Percentiles rank a stretch among this genome's conserved stretches.
phyloP scores from a whole-genome alignment of 1,140 invertebrate genomes.

The Atopsyche davidsoni region DNA sequence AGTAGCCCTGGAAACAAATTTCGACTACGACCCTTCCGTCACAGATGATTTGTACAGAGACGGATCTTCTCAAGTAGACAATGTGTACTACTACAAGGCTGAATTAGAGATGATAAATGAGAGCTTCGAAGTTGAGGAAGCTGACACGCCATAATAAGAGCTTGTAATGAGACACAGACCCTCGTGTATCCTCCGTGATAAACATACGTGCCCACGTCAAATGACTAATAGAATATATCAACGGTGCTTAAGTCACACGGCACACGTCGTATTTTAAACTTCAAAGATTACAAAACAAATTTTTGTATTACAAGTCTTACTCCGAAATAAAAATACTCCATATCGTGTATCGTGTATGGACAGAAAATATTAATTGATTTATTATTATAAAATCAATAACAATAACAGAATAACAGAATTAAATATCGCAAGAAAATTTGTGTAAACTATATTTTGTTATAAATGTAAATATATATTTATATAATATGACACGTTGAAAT shows the following conservation, averaged over 20 bases:
- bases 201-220: not conserved
- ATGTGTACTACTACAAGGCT: conserved; percentile 18
- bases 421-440: not conserved
- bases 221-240: not conserved
- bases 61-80: conserved; percentile 12
- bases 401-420: not conserved
- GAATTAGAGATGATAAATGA: conserved; percentile 30
- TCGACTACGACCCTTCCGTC: conserved; percentile 18
- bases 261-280: not conserved
- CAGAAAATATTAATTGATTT: too few relatives aligned
- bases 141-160: conserved; percentile 4
- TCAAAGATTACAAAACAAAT: not conserved
- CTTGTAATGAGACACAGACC: not conserved
- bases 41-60: conserved; percentile 3
- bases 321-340: too few relatives aligned
- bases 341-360: too few relatives aligned
- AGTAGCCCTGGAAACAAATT: conserved; percentile 22
- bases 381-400: too few relatives aligned
- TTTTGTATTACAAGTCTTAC: not conserved
- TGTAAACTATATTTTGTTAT: not conserved
- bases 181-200: too few relatives aligned
- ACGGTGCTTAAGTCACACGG: conserved; percentile 1
- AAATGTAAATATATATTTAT: not conserved
- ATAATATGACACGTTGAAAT: not conserved
- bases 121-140: conserved; percentile 26